Base-by-base conservation (phyloP, 1,140 invertebrate species). In the Bilobella aurantiaca region DNA sequence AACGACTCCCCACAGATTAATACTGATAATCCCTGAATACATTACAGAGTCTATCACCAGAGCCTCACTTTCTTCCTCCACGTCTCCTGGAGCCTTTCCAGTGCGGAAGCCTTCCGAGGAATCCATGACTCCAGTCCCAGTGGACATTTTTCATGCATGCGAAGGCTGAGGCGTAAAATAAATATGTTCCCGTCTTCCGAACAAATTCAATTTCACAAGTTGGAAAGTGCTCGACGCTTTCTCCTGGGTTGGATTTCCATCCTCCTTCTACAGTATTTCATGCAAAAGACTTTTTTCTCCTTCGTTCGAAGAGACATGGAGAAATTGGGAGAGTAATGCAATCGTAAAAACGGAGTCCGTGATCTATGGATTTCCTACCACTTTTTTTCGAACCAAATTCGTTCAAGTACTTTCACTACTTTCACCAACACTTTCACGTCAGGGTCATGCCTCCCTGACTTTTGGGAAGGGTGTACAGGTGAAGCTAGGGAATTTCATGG, bases 71-170 rank as follows among this genome's bases (percentile, higher is more conserved):
- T 29, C 5, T 30, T 21, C 14, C 16, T n/a, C 3, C 46, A 3
- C 14, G 3, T 25, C 34, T 42, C 18, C 18, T 42, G 34, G 34
- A 42, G n/a, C n/a, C n/a, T n/a, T n/a, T n/a, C n/a, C n/a, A n/a
- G n/a, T n/a, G n/a, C n/a, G n/a, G n/a, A 42, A 42, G 8, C 8
- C 34, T 42, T 12, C 34, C 34, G 18, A 42, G 34, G 34, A 42
- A 42, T 42, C 34, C 34, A 42, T 42, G 34, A 42, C 34, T 42
- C 34, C 46, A 28, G 61, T 49, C 70, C 70, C 62, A 56, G 31
- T 67, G 70, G 70, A 72, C 65, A 72, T 72, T 72, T 69, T 72
- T 72, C 70, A 72, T 72, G 67, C 70, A 72, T 72, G 63, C 70
- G 68, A 72, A 62, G 25, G 60, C 16, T 25, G 28, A 61, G 66